Evolutionary conservation across 2,888 invertebrate species (phyloP), one percentile per base, ranked within the genome.

Genomic region (Hirtodrosophila trivittata): DNA sequence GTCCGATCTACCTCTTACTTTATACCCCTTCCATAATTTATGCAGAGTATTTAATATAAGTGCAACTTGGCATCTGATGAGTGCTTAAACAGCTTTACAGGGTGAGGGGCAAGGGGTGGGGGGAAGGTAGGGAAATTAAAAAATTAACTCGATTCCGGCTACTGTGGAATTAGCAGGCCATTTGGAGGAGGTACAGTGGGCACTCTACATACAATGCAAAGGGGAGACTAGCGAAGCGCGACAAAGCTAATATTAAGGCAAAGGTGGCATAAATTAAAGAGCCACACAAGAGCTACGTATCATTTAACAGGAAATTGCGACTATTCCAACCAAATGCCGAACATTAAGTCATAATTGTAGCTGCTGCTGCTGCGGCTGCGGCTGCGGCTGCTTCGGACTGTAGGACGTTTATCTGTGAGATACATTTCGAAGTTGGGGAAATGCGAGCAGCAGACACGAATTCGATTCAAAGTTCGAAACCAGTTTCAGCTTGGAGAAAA

Each of bases 211-310:
- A n/a, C n/a, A n/a, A n/a, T n/a, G 16, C 16, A 14, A 18, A 16
- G 14, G 38, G 50, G 18, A 28, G 39, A 18, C 30, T 69, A 70
- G 67, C 85, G 66, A 73, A 75, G 66, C 82, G 72, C 75, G 77
- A 82, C 85, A 77, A 86, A 82, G 85, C 86, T 75, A 86, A 86
- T 81, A 82, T 75, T 84, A 77, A 75, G 64, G 66, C 69, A 77
- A 75, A 82, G 82, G 82, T 82, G 82, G 82, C 81, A 86, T 82
- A 81, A 86, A 86, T 82, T 86, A 80, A 77, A 81, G 60, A 66
- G 21, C 49, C 37, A 18, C 32, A 39, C 46, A 51, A 47, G 16
- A 52, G 49, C 45, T 71, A 77, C 75, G 85, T 84, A 81, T 84
- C 85, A 77, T 84, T 80, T 80, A 85, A 69, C 85, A 80, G 85